These are phyloP conservation scores for Momotus momota DNA, from an alignment of 2,797 vertebrate species.

Conservation along the genomic window DNA sequence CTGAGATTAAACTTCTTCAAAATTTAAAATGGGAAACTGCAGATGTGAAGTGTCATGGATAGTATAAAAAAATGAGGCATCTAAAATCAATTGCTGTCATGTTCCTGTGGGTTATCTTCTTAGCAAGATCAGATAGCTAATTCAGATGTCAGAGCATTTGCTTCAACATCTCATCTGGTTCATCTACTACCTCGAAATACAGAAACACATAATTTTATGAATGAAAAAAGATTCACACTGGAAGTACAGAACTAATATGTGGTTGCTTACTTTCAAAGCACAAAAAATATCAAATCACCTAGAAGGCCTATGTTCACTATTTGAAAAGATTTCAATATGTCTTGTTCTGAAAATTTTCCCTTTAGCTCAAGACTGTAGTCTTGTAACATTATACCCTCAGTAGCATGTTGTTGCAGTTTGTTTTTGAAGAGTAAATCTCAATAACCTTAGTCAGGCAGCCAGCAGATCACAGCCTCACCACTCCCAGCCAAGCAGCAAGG, in stretches of 20 bases:
- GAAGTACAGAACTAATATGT: neutral
- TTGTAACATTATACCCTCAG: neutral
- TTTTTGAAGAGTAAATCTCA: neutral
- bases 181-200: neutral
- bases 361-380: neutral
- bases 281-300: neutral
- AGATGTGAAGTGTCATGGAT: neutral
- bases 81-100: slow-evolving; percentile 17
- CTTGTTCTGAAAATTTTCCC: neutral
- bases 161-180: neutral
- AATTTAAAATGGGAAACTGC: slow-evolving; percentile 1
- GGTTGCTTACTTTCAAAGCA: neutral
- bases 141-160: neutral
- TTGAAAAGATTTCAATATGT: neutral
- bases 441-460: neutral
- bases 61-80: neutral
- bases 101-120: neutral
- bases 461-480: neutral
- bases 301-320: neutral
- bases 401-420: neutral
- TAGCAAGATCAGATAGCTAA: neutral
- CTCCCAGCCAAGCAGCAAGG: neutral
- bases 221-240: neutral
- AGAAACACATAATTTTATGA: neutral
- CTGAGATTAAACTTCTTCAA: neutral